phyloP scores from a whole-genome alignment of 2,888 invertebrate genomes.

The Cantharis lateralis region DNA sequence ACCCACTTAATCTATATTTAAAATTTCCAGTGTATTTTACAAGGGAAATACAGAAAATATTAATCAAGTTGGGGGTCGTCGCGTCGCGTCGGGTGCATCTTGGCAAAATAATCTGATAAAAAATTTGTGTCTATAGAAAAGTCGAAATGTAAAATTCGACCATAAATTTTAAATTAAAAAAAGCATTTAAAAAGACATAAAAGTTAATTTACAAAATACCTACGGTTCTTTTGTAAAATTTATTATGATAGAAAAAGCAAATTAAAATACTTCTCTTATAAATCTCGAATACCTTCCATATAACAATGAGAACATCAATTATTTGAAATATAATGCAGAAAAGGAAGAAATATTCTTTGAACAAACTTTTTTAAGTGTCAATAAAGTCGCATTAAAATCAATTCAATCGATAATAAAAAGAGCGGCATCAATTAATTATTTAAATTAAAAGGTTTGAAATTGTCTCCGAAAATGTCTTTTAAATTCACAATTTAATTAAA shows the following conservation, averaged over 20 bases:
- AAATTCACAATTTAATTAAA: background rate
- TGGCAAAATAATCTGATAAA: background rate
- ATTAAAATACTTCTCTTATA: background rate
- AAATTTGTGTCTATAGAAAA: background rate
- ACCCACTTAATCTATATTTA: background rate
- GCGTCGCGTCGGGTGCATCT: background rate
- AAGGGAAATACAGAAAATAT: background rate
- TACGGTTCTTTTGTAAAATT: background rate
- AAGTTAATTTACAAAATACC: background rate
- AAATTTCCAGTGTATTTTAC: background rate
- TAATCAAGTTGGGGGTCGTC: background rate
- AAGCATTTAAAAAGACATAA: background rate
- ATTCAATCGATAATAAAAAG: background rate
- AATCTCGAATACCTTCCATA: background rate
- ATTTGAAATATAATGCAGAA: slow-evolving; percentile 6
- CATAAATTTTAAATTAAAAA: background rate
- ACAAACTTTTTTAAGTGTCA: background rate
- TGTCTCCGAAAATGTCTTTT: background rate
- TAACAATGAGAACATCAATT: slow-evolving; percentile 16
- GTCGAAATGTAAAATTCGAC: background rate
- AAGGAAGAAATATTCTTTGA: background rate
- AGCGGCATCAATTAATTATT: background rate
- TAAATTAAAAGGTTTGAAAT: background rate
- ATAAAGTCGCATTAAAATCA: background rate
- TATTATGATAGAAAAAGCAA: background rate